Percentiles rank a stretch among this genome's conserved stretches.
phyloP scores from a whole-genome alignment of 2,113 vertebrate species.

The Sigmodon hispidus region DNA sequence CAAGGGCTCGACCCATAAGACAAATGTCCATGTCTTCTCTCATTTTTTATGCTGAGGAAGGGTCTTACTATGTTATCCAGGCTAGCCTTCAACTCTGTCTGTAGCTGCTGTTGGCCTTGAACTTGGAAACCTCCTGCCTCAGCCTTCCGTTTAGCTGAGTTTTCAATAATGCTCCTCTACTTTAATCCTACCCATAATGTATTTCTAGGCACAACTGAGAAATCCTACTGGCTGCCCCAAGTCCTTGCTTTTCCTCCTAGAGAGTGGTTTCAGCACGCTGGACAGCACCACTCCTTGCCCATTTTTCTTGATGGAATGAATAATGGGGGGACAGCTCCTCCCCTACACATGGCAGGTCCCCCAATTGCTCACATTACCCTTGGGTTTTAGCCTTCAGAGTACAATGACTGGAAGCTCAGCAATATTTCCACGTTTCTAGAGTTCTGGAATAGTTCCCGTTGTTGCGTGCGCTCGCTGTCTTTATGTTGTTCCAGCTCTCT shows the following conservation, averaged over 20 bases:
- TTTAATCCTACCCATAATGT: neutral
- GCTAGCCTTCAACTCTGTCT: neutral
- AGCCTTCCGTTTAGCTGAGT: neutral
- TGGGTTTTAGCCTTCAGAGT: conserved; percentile 85
- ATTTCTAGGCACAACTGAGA: neutral
- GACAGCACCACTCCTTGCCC: neutral
- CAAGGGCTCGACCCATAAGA: neutral
- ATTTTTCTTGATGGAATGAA: rapidly evolving
- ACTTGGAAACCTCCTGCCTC: neutral
- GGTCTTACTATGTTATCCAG: neutral
- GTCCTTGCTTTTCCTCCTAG: neutral
- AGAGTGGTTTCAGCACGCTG: conserved; percentile 55
- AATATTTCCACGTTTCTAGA: conserved; percentile 88
- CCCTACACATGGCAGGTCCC: neutral
- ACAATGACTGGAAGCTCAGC: conserved; percentile 89
- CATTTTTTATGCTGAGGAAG: neutral
- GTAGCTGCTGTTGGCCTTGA: neutral
- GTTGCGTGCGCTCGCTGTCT: conserved; percentile 83
- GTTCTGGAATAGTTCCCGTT: conserved; percentile 90
- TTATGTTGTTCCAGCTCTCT: conserved; percentile 90
- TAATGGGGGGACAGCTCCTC: neutral
- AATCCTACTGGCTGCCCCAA: neutral
- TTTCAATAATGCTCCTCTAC: neutral
- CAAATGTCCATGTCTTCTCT: neutral
- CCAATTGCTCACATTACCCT: neutral